Conservation (phyloP, 2,113 vertebrate species). For the Tor tambroides region DNA sequence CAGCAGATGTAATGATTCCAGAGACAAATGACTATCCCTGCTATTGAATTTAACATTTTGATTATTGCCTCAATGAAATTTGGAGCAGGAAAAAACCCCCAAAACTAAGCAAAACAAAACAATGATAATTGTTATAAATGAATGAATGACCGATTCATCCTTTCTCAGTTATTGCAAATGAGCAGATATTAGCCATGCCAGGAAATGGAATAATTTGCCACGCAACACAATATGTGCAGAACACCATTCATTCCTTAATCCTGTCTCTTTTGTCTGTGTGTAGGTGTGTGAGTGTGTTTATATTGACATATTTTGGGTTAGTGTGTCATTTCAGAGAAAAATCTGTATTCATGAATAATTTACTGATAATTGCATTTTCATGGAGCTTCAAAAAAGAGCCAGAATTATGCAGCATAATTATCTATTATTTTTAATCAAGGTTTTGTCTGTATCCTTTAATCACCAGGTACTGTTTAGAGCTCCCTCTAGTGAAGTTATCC, state of each 20-base stretch:
- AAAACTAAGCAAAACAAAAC: slow-evolving; percentile 59
- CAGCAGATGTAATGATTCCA: slow-evolving; percentile 62
- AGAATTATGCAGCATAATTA: not conserved
- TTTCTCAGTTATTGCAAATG: slow-evolving; percentile 57
- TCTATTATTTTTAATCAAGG: slow-evolving; percentile 17
- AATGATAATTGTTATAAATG: slow-evolving; percentile 65
- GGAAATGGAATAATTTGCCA: slow-evolving; percentile 31
- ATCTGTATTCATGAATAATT: not conserved
- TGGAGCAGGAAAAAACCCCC: slow-evolving; percentile 48
- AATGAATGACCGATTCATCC: slow-evolving; percentile 60
- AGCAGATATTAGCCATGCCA: slow-evolving; percentile 54
- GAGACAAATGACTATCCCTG: slow-evolving; percentile 59
- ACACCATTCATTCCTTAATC: not conserved
- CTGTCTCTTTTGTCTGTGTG: slow-evolving; percentile 9
- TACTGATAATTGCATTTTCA: not conserved
- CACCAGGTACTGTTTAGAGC: slow-evolving; percentile 32
- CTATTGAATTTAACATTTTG: slow-evolving; percentile 62
- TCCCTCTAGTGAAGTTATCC: slow-evolving; percentile 38
- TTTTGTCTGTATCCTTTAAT: not conserved
- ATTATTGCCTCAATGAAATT: slow-evolving; percentile 64
- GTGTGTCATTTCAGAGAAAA: not conserved
- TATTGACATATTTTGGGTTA: not conserved
- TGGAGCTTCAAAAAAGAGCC: not conserved
- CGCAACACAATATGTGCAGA: not conserved
- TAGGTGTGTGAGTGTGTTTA: slow-evolving; percentile 16